Conservation (phyloP, 2,113 vertebrate species). For the Ciconia boyciana region DNA sequence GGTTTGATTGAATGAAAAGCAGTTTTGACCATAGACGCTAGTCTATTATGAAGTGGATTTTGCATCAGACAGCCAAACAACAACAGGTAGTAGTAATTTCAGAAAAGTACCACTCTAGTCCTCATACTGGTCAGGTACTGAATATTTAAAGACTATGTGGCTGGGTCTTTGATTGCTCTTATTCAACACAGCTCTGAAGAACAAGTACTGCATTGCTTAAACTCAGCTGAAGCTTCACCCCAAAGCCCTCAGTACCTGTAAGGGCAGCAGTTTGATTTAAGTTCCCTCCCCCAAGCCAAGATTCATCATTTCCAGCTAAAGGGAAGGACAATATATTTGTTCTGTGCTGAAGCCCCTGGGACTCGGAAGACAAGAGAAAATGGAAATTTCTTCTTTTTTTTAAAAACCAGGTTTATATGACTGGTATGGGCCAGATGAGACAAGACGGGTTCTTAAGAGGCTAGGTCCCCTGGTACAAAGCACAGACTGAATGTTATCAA, state of each 20-base stretch:
- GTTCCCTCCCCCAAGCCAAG: not conserved
- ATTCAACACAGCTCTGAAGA: not conserved
- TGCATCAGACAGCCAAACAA: not conserved
- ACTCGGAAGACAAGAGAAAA: constrained; percentile 23
- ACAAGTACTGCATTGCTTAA: not conserved
- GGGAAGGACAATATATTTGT: not conserved
- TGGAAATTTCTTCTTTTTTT: not conserved
- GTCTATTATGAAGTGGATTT: not conserved
- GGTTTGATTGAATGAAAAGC: not conserved
- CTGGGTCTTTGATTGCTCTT: not conserved
- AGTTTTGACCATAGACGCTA: not conserved
- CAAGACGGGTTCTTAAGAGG: constrained; percentile 3
- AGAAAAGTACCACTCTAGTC: not conserved
- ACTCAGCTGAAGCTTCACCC: not conserved
- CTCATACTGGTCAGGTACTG: not conserved
- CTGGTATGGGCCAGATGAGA: not conserved
- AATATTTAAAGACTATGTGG: not conserved
- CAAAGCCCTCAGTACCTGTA: not conserved
- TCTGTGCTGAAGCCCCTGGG: constrained; percentile 18
- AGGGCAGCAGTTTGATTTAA: not conserved
- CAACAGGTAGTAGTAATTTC: not conserved
- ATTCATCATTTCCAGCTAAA: not conserved
- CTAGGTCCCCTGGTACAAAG: not conserved
- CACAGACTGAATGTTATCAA: not conserved
- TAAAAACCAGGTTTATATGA: not conserved